Conservation (phyloP, 2,113 vertebrate species). For the Sminthopsis crassicaudata region DNA sequence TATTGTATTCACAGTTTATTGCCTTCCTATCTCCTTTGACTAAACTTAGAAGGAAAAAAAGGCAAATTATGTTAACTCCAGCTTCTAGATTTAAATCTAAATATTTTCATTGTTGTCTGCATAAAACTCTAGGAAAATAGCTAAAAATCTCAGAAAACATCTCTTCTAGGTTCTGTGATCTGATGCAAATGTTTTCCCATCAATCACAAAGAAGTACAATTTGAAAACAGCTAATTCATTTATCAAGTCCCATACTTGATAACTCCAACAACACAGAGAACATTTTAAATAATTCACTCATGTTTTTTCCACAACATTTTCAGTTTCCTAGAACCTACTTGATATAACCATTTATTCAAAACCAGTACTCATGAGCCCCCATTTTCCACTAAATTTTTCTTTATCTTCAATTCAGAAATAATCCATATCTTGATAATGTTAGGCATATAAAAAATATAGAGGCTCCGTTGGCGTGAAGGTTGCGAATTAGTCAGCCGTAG, state of each 20-base stretch:
- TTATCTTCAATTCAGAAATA: background rate
- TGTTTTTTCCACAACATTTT: background rate
- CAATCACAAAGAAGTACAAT: background rate
- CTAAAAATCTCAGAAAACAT: constrained; percentile 1
- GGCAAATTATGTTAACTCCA: background rate
- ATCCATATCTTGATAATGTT: background rate
- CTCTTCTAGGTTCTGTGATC: background rate
- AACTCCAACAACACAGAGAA: constrained; percentile 24
- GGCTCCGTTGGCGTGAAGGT: no score
- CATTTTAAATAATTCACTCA: constrained; percentile 30
- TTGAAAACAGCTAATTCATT: background rate
- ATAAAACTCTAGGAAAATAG: constrained; percentile 14
- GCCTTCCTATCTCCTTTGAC: background rate
- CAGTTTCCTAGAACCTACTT: background rate
- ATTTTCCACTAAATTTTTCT: background rate
- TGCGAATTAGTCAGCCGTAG: no score
- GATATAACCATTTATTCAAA: background rate
- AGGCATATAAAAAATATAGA: no score
- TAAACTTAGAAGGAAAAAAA: constrained; percentile 6
- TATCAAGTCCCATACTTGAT: background rate
- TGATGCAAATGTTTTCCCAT: background rate
- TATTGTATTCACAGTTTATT: background rate
- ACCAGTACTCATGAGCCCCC: background rate
- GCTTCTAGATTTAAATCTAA: background rate
- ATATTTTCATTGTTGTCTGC: background rate